A percentile compares a stretch with the other conserved stretches of the same genome.
Evolutionary conservation across 2,888 invertebrate species (phyloP).

Genomic region (Drosophila flavopinicola): DNA sequence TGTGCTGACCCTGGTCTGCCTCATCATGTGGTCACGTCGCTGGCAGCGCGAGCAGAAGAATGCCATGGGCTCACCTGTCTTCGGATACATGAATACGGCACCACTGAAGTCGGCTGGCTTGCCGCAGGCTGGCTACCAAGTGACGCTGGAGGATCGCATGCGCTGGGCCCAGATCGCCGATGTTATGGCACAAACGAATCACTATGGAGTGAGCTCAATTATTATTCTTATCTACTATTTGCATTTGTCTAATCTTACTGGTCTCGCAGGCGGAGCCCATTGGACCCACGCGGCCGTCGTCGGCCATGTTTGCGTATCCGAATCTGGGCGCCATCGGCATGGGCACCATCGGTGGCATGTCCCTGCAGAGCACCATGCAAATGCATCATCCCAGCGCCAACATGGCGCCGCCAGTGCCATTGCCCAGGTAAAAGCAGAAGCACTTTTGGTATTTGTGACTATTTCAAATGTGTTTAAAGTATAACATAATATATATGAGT

Average conservation of each 20-base stretch:
- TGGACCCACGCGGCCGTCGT: slow-evolving; percentile 90
- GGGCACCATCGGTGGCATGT: slow-evolving; percentile 84
- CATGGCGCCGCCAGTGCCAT: slow-evolving; percentile 88
- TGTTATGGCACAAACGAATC: slow-evolving; percentile 93
- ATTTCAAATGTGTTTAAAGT: too few relatives aligned
- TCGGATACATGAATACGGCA: slow-evolving; percentile 92
- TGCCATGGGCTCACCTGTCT: slow-evolving; percentile 91
- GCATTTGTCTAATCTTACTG: neutral
- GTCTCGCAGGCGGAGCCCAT: slow-evolving; percentile 88
- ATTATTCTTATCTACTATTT: neutral
- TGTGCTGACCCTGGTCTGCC: slow-evolving; percentile 92
- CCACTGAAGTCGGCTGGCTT: slow-evolving; percentile 87
- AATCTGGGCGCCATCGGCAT: slow-evolving; percentile 85
- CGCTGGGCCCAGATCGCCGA: slow-evolving; percentile 96
- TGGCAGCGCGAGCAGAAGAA: slow-evolving; percentile 96
- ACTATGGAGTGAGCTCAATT: slow-evolving; percentile 90
- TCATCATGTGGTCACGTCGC: slow-evolving; percentile 96
- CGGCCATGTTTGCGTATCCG: slow-evolving; percentile 93
- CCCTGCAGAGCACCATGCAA: slow-evolving; percentile 84
- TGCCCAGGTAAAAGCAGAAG: slow-evolving; percentile 87
- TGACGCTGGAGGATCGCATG: slow-evolving; percentile 91
- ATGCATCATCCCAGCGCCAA: slow-evolving; percentile 84
- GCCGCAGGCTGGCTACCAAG: slow-evolving; percentile 91
- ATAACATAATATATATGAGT: too few relatives aligned
- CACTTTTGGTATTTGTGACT: too few relatives aligned